Evolutionary conservation across 2,888 invertebrate genomes (phyloP).

Genomic region (Pristionchus mayeri): DNA sequence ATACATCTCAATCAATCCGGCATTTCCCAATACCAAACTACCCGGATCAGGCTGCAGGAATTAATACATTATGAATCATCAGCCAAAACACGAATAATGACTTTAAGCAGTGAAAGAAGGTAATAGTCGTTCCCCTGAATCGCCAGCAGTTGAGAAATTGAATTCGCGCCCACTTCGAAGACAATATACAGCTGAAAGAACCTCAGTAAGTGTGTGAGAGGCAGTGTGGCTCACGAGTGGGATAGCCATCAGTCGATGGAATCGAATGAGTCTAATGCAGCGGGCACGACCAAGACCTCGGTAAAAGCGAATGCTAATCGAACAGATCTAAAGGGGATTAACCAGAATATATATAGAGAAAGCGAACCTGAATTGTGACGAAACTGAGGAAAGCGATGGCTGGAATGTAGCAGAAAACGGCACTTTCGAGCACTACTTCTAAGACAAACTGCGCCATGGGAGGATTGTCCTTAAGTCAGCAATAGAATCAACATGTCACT

Average conservation of each 20-base stretch:
- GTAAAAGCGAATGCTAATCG: not conserved
- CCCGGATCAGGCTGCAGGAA: not conserved
- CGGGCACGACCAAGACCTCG: constrained; percentile 1
- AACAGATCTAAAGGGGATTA: not conserved
- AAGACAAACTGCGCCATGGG: not conserved
- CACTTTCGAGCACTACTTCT: constrained; percentile 12
- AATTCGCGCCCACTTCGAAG: not conserved
- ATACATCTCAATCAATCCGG: not conserved
- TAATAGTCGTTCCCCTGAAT: constrained; percentile 42
- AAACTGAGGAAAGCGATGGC: not conserved
- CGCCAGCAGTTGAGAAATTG: constrained; percentile 14
- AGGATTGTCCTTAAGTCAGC: not conserved
- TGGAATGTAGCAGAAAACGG: constrained; percentile 31
- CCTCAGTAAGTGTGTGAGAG: not conserved
- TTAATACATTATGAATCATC: not conserved
- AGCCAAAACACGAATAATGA: not conserved
- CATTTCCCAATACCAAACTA: not conserved
- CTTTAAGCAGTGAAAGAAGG: constrained; percentile 24
- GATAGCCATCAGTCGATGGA: constrained; percentile 30
- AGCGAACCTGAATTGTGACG: not conserved
- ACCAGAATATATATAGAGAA: not conserved
- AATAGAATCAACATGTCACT: not conserved
- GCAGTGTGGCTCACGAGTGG: not conserved
- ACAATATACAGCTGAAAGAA: not conserved
- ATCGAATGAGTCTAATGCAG: not conserved